phyloP scores from a whole-genome alignment of 1,140 invertebrate genomes.

The Calliphora vicina region DNA sequence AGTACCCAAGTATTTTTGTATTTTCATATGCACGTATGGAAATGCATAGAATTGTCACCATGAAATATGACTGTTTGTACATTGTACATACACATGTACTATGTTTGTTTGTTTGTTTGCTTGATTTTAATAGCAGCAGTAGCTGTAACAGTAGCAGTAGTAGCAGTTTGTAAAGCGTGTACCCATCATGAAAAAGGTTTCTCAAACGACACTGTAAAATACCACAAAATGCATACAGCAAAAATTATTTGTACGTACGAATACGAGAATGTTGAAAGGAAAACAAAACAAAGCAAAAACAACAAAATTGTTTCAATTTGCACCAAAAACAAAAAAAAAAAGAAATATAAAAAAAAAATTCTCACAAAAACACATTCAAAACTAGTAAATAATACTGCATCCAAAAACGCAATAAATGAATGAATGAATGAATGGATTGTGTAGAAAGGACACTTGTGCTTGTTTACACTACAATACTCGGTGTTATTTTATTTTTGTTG shows the following conservation, averaged over 20 bases:
- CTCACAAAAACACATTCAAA: too few species aligned
- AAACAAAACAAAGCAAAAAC: neutral
- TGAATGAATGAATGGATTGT: neutral
- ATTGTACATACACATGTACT: too few species aligned
- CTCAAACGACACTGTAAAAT: slow-evolving; percentile 6
- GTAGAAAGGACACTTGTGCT: neutral
- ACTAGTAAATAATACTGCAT: neutral
- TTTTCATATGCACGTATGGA: neutral
- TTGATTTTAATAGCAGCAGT: too few species aligned
- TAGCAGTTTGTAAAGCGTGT: neutral
- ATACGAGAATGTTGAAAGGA: neutral
- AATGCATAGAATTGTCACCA: neutral
- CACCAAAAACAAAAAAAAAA: neutral
- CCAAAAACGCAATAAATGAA: neutral
- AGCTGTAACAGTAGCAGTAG: too few species aligned
- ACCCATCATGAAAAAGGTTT: neutral
- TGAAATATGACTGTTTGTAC: neutral
- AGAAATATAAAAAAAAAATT: too few species aligned
- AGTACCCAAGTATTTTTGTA: neutral
- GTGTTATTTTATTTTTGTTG: too few species aligned
- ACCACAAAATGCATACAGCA: slow-evolving; percentile 13
- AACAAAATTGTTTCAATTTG: neutral
- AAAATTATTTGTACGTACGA: neutral
- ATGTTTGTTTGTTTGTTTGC: too few species aligned
- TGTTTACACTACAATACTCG: neutral